Evolutionary conservation across 1,140 invertebrate species (phyloP), one percentile per base, ranked within the genome.

Genomic region (Hormaphis cornu): DNA sequence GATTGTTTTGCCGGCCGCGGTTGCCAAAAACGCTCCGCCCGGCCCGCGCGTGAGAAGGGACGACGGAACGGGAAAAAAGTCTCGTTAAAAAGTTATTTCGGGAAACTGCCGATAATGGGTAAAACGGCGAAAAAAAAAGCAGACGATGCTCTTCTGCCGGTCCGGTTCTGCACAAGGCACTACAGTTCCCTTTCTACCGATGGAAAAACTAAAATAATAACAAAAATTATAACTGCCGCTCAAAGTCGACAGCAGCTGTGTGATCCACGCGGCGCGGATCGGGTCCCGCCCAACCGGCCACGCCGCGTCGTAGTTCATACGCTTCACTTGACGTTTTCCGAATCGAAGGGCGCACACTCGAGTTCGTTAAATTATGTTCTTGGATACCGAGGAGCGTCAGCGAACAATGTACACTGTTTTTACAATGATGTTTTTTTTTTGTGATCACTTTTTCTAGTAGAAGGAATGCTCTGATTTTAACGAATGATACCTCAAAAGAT

Each of bases 41-140:
- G 44, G 61, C 61, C 61, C 61, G 58, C 40, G 22, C 1, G 16
- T 35, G 14, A 66, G 61, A 66, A 66, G 61, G 61, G 61, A 50
- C 54, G 24, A 58, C n/a, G n/a, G n/a, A 37, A 58, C 12, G 28
- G n/a, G n/a, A n/a, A n/a, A 66, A 50, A 66, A 66, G 44, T 66
- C 61, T 66, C 44, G 26, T 50, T 66, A 35, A 66, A 63, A 66
- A 66, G 61, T 66, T 66, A 66, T 66, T 66, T 50, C 44, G 48
- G 61, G 44, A 48, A 22, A 66, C 44, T 66, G 18, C 61, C 61
- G 50, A 66, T 66, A 66, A 66, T 66, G 61, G 61, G 61, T 66
- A 66, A 50, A 66, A 66, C 61, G n/a, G n/a, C n/a, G n/a, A n/a
- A 50, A 66, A 42, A 66, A 66, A 66, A 66, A 33, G 28, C n/a